phyloP scores from a whole-genome alignment of 2,888 invertebrate species.

The Carpatolechia fugitivella region DNA sequence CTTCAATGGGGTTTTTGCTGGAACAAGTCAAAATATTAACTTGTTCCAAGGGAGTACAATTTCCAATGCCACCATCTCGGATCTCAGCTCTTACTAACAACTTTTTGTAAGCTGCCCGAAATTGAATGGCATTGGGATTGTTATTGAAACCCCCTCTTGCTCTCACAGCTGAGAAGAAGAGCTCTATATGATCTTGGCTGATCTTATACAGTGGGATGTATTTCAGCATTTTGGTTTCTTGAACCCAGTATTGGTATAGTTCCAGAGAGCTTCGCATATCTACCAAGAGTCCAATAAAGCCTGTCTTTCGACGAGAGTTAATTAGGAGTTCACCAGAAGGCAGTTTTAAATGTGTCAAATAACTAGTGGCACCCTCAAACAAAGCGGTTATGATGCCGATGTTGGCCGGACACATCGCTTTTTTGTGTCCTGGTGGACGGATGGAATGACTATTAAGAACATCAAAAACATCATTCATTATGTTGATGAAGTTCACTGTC shows the following conservation, averaged over 20 bases:
- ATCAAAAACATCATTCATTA: conserved; percentile 24
- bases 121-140: conserved; percentile 21
- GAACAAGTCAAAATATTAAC: conserved; percentile 23
- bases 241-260: conserved; percentile 18
- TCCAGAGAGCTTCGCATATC: conserved; percentile 23
- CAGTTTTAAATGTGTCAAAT: conserved; percentile 12
- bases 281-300: conserved; percentile 25
- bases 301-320: conserved; percentile 24
- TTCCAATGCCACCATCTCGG: conserved; percentile 17
- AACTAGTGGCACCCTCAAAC: conserved; percentile 18
- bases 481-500: conserved; percentile 21
- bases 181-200: not conserved
- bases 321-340: conserved; percentile 15
- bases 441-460: conserved; percentile 22
- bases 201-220: not conserved
- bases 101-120: conserved; percentile 15
- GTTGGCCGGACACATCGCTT: conserved; percentile 23
- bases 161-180: conserved; percentile 4
- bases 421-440: conserved; percentile 25
- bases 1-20: conserved; percentile 17
- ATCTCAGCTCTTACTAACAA: conserved; percentile 18
- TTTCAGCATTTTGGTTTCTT: conserved; percentile 2
- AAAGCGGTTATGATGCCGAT: conserved; percentile 18
- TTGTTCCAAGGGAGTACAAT: conserved; percentile 21
- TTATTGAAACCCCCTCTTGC: conserved; percentile 23